Percentiles rank a stretch among this genome's conserved stretches.
Evolutionary conservation across 2,888 invertebrate species (phyloP).

Genomic region (Trichopoda pennipes): DNA sequence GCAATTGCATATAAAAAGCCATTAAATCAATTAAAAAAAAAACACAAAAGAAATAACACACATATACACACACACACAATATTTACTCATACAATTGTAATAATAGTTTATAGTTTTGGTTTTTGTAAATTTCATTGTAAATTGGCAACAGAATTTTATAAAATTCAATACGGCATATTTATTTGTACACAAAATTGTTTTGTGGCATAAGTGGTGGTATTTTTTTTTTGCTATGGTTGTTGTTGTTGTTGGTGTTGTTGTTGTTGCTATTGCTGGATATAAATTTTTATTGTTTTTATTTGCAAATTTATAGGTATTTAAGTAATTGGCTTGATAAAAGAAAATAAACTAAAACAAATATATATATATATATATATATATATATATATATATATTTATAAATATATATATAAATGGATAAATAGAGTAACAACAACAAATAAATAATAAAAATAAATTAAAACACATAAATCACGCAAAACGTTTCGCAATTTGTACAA

Average conservation of each 20-base stretch:
- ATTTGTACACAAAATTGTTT: constrained; percentile 55
- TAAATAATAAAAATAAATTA: background rate
- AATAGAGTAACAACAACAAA: background rate
- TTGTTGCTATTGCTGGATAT: constrained; percentile 32
- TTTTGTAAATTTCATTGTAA: constrained; percentile 44
- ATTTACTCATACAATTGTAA: no score
- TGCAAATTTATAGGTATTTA: constrained; percentile 62
- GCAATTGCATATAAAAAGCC: constrained; percentile 20
- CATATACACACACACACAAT: background rate
- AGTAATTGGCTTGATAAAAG: constrained; percentile 61
- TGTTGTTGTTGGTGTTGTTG: constrained; percentile 12
- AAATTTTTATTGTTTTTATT: constrained; percentile 50
- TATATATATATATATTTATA: no score
- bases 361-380: no score
- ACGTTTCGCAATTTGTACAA: constrained; percentile 15
- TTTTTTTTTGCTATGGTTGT: constrained; percentile 2
- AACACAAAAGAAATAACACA: background rate
- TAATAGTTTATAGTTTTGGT: constrained; percentile 12
- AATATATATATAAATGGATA: no score
- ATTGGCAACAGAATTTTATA: constrained; percentile 50
- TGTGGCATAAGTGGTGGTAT: constrained; percentile 45
- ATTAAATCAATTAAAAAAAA: constrained; percentile 7
- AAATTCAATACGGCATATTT: constrained; percentile 52
- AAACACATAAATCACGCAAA: constrained; percentile 22
- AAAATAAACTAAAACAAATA: constrained; percentile 5